These are phyloP conservation scores for Erithacus rubecula DNA, from an alignment of 2,797 vertebrate species.

Conservation along the genomic window DNA sequence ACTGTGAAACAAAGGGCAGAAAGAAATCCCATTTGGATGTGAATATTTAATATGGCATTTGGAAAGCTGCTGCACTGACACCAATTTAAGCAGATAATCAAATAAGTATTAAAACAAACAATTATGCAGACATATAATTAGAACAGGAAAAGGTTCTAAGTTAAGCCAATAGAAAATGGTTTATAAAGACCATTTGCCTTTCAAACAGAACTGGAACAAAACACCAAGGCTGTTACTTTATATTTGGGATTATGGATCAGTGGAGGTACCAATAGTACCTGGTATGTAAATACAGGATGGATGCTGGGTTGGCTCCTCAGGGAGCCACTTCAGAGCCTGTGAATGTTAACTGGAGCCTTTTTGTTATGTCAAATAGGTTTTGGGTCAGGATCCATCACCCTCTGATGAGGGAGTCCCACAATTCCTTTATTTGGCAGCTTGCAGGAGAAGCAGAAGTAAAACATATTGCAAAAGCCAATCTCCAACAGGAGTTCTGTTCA, in stretches of 20 bases:
- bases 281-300: background rate
- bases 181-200: conserved; percentile 2
- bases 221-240: background rate
- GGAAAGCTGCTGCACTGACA: background rate
- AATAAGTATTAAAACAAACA: conserved; percentile 26
- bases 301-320: background rate
- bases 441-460: background rate
- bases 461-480: conserved; percentile 14
- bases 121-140: conserved; percentile 25
- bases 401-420: background rate
- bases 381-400: background rate
- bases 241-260: background rate
- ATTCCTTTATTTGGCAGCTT: background rate
- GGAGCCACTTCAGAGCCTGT: background rate
- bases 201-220: background rate
- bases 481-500: conserved; percentile 17
- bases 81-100: conserved; percentile 32
- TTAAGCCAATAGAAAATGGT: background rate
- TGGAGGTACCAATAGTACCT: background rate
- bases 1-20: conserved; percentile 17
- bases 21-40: conserved; percentile 23
- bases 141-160: background rate
- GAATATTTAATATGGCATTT: background rate
- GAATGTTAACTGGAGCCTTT: background rate
- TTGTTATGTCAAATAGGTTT: background rate